A percentile compares a stretch with the other conserved stretches of the same genome.
These are phyloP conservation scores for Achroia grisella DNA, from an alignment of 1,140 invertebrate genomes.

Conservation along the genomic window DNA sequence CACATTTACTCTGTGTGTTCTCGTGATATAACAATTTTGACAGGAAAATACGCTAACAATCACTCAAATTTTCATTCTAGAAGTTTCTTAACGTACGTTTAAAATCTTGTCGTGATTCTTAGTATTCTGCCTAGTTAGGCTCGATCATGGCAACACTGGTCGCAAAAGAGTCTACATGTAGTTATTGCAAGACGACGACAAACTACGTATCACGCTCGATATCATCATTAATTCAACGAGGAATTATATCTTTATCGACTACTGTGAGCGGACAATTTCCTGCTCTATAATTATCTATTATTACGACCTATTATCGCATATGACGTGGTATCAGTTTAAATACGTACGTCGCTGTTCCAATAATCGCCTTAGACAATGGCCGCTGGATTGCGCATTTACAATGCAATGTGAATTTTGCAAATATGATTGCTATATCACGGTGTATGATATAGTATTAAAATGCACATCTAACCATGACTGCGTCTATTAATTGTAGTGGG, in stretches of 20 bases:
- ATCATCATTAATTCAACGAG: slow-evolving; percentile 37
- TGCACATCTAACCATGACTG: background rate
- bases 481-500: background rate
- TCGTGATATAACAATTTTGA: too few species aligned
- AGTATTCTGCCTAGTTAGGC: too few species aligned
- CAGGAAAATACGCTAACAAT: too few species aligned
- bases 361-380: slow-evolving; percentile 41
- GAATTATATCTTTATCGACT: slow-evolving; percentile 50
- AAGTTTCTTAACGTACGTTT: too few species aligned
- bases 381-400: slow-evolving; percentile 18
- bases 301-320: slow-evolving; percentile 43
- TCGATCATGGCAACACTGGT: too few species aligned
- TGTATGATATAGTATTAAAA: slow-evolving; percentile 11
- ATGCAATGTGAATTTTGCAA: slow-evolving; percentile 25
- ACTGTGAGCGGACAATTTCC: slow-evolving; percentile 23
- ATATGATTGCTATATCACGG: slow-evolving; percentile 20
- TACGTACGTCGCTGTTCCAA: slow-evolving; percentile 36
- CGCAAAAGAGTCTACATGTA: too few species aligned
- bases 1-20: too few species aligned
- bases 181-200: too few species aligned
- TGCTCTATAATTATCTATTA: slow-evolving; percentile 43
- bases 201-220: slow-evolving; percentile 26
- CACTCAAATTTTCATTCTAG: too few species aligned
- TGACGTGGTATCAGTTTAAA: slow-evolving; percentile 40
- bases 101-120: too few species aligned